These are phyloP conservation scores for Peromyscus melanophrys DNA, from an alignment of 2,797 vertebrate genomes.

Conservation along the genomic window DNA sequence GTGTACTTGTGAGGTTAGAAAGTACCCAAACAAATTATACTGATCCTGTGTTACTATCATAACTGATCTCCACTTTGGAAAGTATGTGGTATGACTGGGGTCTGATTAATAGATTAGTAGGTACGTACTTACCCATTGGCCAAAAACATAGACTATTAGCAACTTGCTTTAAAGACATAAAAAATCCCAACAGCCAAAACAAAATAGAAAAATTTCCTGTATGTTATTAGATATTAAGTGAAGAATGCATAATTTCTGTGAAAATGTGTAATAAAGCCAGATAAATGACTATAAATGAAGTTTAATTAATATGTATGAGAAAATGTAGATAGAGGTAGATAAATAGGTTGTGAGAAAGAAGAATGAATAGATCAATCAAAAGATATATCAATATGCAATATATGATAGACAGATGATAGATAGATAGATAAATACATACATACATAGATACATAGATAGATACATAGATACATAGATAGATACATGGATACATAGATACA, in stretches of 20 bases:
- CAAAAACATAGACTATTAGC: background rate
- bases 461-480: background rate
- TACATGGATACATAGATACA: too few relatives aligned
- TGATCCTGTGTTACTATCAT: background rate
- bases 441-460: too few relatives aligned
- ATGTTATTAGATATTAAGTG: background rate
- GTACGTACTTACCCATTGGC: background rate
- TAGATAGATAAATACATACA: background rate
- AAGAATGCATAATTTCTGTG: background rate
- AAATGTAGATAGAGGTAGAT: background rate
- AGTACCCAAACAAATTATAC: background rate
- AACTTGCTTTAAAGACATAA: background rate
- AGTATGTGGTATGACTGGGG: background rate
- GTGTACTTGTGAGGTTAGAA: background rate
- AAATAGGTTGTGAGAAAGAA: background rate
- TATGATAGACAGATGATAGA: background rate
- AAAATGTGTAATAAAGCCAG: background rate
- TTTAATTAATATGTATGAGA: background rate
- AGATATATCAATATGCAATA: background rate
- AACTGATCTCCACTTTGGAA: background rate
- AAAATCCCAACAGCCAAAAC: background rate
- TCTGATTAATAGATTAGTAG: background rate
- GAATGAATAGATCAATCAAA: background rate
- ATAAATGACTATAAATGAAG: background rate
- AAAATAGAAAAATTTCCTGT: background rate